phyloP scores from a whole-genome alignment of 2,888 invertebrate genomes.

The Nebria brevicollis region DNA sequence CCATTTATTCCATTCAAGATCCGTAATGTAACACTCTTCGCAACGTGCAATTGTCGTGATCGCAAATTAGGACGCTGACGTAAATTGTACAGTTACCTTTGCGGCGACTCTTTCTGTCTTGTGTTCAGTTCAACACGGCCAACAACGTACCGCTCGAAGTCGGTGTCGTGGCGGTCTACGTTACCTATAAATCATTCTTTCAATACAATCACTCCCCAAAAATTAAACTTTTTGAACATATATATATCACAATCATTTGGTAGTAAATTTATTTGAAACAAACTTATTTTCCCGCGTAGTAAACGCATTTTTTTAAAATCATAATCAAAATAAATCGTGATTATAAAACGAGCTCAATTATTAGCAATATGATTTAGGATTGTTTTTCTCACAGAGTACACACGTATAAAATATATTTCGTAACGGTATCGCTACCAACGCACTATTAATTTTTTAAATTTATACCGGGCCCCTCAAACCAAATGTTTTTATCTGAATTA shows the following conservation, averaged over 20 bases:
- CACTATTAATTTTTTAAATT: not conserved
- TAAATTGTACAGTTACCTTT: conserved; percentile 39
- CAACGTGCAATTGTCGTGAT: conserved; percentile 20
- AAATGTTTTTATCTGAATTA: not conserved
- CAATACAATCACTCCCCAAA: too few relatives aligned
- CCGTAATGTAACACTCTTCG: conserved; percentile 22
- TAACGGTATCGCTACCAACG: not conserved
- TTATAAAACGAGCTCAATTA: too few relatives aligned
- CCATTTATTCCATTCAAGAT: conserved; percentile 18
- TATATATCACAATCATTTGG: too few relatives aligned
- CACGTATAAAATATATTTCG: not conserved
- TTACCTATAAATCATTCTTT: too few relatives aligned
- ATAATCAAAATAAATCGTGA: too few relatives aligned
- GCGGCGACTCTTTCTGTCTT: not conserved
- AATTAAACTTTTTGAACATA: too few relatives aligned
- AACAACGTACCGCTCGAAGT: not conserved
- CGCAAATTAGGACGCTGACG: conserved; percentile 35
- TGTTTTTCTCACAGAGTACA: not conserved
- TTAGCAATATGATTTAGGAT: too few relatives aligned
- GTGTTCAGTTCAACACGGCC: not conserved
- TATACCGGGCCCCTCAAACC: not conserved
- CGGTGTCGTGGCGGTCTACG: not conserved
- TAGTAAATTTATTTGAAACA: too few relatives aligned
- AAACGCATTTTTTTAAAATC: too few relatives aligned
- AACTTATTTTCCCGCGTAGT: too few relatives aligned